Conservation (phyloP, 2,797 vertebrate genomes). For the Falco biarmicus region DNA sequence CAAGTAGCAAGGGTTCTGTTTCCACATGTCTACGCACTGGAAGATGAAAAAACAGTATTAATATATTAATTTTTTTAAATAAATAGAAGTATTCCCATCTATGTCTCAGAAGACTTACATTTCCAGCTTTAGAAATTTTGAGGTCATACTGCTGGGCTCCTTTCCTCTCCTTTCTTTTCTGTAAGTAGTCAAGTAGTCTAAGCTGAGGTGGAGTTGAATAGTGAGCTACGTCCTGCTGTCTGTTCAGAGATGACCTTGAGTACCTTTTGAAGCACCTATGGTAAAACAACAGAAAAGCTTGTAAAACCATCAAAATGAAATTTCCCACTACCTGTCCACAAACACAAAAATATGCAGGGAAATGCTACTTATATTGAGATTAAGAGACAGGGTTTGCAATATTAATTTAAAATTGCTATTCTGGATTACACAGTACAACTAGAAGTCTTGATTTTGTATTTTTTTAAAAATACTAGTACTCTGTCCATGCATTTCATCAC, state of each 20-base stretch:
- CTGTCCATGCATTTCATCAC: background rate
- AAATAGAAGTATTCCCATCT: background rate
- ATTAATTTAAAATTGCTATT: background rate
- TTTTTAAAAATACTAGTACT: background rate
- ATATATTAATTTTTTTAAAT: background rate
- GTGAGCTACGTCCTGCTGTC: conserved; percentile 93
- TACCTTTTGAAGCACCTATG: conserved; percentile 93
- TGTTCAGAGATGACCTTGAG: conserved; percentile 91
- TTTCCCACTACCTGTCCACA: background rate
- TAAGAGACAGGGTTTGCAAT: background rate
- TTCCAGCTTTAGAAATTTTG: conserved; percentile 98
- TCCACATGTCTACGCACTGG: conserved; percentile 99
- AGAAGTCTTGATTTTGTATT: background rate
- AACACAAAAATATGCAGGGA: background rate
- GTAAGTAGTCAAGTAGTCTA: conserved; percentile 93
- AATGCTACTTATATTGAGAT: background rate
- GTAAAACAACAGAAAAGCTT: background rate
- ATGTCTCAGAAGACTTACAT: conserved; percentile 78
- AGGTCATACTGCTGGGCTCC: conserved; percentile 90
- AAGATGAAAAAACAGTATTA: conserved; percentile 31
- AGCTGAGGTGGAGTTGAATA: conserved; percentile 91
- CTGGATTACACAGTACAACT: background rate
- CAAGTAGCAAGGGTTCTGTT: conserved; percentile 91
- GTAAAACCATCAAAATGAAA: background rate
- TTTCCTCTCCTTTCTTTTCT: conserved; percentile 95